A percentile compares a stretch with the other conserved stretches of the same genome.
These are phyloP conservation scores for Callospermophilus lateralis DNA, from an alignment of 2,113 vertebrate species.

Conservation along the genomic window DNA sequence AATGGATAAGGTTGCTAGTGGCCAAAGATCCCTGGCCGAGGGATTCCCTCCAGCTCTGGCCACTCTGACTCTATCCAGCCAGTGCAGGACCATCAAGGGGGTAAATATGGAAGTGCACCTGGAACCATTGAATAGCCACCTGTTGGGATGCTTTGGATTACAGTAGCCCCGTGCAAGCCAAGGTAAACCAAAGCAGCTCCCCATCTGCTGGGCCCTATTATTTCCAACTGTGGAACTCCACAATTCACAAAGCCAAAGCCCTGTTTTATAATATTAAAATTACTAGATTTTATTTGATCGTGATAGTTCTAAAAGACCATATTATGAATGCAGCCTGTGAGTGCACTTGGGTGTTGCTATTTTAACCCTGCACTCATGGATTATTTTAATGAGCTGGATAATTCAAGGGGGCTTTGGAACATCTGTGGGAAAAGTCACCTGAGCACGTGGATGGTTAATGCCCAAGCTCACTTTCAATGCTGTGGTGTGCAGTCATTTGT, in stretches of 20 bases:
- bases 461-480: slow-evolving; percentile 37
- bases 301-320: not conserved
- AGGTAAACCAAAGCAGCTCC: not conserved
- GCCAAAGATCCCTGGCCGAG: not conserved
- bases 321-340: not conserved
- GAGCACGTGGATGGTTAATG: slow-evolving; percentile 38
- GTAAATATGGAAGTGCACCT: not conserved
- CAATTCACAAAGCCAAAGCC: not conserved
- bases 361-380: slow-evolving; percentile 35
- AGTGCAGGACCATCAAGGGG: not conserved
- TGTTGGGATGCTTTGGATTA: not conserved
- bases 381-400: slow-evolving; percentile 57
- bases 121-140: not conserved
- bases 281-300: not conserved
- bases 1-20: not conserved
- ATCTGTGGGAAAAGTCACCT: slow-evolving; percentile 60
- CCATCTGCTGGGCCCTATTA: not conserved
- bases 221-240: not conserved
- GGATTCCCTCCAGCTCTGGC: not conserved
- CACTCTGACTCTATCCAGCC: no score
- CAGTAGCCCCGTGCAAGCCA: not conserved
- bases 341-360: not conserved
- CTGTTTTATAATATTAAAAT: not conserved
- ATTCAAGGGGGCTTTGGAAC: slow-evolving; percentile 57
- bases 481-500: not conserved